Percentiles rank a stretch among this genome's conserved stretches.
phyloP scores from a whole-genome alignment of 2,113 vertebrate genomes.

The Crotophaga sulcirostris region DNA sequence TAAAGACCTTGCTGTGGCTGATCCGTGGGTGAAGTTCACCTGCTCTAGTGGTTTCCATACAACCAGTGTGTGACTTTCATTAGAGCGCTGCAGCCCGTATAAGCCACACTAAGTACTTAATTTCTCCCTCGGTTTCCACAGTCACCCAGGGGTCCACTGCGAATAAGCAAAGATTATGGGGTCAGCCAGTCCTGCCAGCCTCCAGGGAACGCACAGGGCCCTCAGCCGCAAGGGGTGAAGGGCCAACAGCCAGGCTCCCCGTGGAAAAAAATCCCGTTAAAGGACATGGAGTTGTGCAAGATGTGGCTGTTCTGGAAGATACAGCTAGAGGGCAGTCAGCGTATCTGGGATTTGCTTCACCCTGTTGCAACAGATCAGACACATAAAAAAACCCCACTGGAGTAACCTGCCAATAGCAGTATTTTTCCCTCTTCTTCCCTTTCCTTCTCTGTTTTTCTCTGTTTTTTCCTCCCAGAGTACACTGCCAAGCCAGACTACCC shows the following conservation, averaged over 20 bases:
- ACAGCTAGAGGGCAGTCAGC: background rate
- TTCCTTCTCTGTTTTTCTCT: background rate
- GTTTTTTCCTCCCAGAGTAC: background rate
- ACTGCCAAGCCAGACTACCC: background rate
- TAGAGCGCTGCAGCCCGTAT: background rate
- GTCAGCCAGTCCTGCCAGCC: rapidly evolving
- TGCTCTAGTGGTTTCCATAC: background rate
- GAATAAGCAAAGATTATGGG: rapidly evolving
- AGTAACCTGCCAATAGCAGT: background rate
- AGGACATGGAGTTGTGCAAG: background rate
- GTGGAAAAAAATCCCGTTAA: rapidly evolving
- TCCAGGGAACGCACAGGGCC: no score
- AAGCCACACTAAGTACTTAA: rapidly evolving
- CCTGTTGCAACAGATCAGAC: background rate
- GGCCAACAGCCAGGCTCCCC: background rate
- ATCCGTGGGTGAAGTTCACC: background rate
- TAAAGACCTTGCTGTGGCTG: background rate
- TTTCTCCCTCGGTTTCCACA: background rate
- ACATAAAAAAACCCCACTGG: rapidly evolving
- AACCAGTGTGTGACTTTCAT: background rate
- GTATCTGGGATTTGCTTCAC: background rate
- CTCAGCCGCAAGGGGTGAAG: rapidly evolving
- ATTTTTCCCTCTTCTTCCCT: background rate
- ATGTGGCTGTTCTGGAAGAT: background rate
- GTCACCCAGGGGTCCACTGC: rapidly evolving